Evolutionary conservation across 2,113 vertebrate species (phyloP), one percentile per base, ranked within the genome.

Genomic region (Coreoperca whiteheadi): DNA sequence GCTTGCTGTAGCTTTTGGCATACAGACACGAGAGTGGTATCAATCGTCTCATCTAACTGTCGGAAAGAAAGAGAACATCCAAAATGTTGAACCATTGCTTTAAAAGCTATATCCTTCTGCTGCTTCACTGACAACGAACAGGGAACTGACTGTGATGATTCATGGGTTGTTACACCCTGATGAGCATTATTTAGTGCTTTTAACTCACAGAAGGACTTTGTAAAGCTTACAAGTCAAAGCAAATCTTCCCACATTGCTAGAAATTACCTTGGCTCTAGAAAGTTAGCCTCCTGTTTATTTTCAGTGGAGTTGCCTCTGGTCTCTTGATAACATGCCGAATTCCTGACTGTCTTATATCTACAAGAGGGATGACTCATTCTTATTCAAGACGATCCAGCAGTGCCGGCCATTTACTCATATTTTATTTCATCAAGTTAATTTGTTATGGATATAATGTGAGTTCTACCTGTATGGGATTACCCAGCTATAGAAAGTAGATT

Each of bases 261-360:
- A 86, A 68, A 74, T 0, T 15, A 53, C 23, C 57, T 70, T 82
- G 67, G 46, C 64, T 87, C 15, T 20, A 59, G 21, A 71, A 77
- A 56, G 50, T 66, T 57, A 16, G 18, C 20, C 39, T 74, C 12
- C 75, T 86, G 87, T 67, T 86, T 54, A 69, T 56, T 80, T 74
- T 80, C 63, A 54, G 4, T 60, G 23, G 41, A 53, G 5, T 32
- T 56, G 37, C 75, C 23, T 70, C 80, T 61, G 30, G 75, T 78
- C 41, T 86, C 61, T 54, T 56, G 76, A 76, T 69, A 82, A 71
- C 75, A 30, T 75, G 63, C 41, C 72, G 54, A 80, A 83, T 84
- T 77, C 84, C 59, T 74, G 50, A 54, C 48, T 14, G 72, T 67
- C 66, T 60, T 61, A 23, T 30, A 79, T 81, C 56, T 69, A 51